Base-by-base conservation (phyloP, 2,888 invertebrate genomes). In the Brachypterus glaber region DNA sequence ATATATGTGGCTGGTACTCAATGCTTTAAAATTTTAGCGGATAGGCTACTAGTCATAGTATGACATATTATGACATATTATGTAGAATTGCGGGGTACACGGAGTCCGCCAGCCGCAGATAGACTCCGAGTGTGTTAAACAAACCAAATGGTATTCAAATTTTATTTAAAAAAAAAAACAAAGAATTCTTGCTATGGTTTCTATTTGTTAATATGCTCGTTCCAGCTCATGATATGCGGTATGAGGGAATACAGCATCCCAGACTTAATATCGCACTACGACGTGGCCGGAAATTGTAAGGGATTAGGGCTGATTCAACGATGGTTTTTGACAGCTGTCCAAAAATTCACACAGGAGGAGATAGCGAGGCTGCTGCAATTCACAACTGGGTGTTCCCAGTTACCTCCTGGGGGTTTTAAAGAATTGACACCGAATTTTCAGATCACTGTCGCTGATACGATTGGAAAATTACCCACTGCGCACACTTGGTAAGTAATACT, bases 291-390 rank as follows among this genome's bases (percentile, higher is more conserved):
- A 1, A 77, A 76, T 57, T 76, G 87, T 43, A 72, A 82, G 7
- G 87, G 87, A 57, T 91, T 91, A 68, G 75, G 83, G 41, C 78
- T 88, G 45, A 80, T 89, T 36, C 72, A 92, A 41, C 83, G 83
- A 49, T 89, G 89, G 88, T 89, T 89, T 64, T 90, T 89, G 89
- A 85, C 87, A 0, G 86, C 88, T 14, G 79, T 91, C 24, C 81
- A 82, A 48, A 86, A 87, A 66, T 89, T 92, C 63, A 86, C 85
- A 41, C 85, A 79, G 65, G 88, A 91, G 61, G 92, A 93, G 71
- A 88, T 93, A 78, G 92, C 92, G 2, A 70, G 92, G 25, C 71
- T 95, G 53, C 70, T 91, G 55, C 93, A 93, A 69, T 93, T 93
- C 64, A 87, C 89, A 24, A 92, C 92, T 0, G 92, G 93, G 40